These are phyloP conservation scores for Morinoia aosen DNA, from an alignment of 2,888 invertebrate species.

Conservation along the genomic window DNA sequence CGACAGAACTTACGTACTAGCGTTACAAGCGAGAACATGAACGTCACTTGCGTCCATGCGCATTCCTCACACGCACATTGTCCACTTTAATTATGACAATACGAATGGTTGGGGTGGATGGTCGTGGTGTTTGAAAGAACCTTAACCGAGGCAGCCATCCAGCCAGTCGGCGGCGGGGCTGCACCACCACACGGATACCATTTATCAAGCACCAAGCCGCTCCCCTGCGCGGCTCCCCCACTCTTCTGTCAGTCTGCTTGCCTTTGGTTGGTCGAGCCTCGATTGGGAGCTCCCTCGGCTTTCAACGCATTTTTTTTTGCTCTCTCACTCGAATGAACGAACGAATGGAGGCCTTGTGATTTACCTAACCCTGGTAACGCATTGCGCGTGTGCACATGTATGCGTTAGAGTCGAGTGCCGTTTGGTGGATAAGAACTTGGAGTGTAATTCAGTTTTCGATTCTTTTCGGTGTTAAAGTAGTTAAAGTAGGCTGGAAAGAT, in stretches of 20 bases:
- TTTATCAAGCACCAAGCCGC: constrained; percentile 31
- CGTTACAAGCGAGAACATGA: not conserved
- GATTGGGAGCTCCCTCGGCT: constrained; percentile 29
- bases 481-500: not conserved
- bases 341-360: constrained; percentile 12
- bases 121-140: not conserved
- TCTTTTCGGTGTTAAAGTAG: not conserved
- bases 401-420: not conserved
- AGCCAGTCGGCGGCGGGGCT: not conserved
- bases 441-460: not conserved
- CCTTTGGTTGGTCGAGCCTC: constrained; percentile 47
- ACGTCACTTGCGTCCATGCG: not conserved
- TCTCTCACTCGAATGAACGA: constrained; percentile 12
- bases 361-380: constrained; percentile 12
- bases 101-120: not conserved
- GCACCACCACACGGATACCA: not conserved
- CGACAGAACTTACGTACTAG: no score
- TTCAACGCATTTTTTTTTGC: not conserved
- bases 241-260: constrained; percentile 27
- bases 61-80: not conserved
- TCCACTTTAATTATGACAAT: not conserved
- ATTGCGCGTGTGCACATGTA: not conserved
- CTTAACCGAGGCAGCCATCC: not conserved
- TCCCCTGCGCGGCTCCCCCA: not conserved
- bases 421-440: not conserved